Percentiles rank a stretch among this genome's conserved stretches.
These are phyloP conservation scores for Osmerus eperlanus DNA, from an alignment of 2,113 vertebrate genomes.

Conservation along the genomic window DNA sequence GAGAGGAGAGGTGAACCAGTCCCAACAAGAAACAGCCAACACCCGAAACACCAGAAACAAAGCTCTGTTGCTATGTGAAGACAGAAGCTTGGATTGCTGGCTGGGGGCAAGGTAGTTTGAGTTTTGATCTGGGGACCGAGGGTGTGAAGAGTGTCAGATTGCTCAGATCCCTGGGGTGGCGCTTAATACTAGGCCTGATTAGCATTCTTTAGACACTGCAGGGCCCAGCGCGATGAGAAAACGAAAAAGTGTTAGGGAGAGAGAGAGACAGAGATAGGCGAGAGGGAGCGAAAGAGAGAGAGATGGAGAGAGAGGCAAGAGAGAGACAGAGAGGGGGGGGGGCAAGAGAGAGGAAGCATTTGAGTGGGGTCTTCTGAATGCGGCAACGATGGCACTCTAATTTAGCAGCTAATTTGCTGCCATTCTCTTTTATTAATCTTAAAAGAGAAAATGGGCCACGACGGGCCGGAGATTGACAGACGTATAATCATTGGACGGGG, in stretches of 20 bases:
- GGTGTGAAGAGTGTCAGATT: slow-evolving; percentile 8
- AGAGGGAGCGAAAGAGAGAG: slow-evolving; percentile 1
- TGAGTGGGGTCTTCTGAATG: slow-evolving; percentile 43
- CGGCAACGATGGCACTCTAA: slow-evolving; percentile 58
- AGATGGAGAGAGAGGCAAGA: neutral
- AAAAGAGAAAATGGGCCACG: slow-evolving; percentile 65
- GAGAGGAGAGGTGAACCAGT: too few relatives aligned
- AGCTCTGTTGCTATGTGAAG: neutral
- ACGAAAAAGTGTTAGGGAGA: neutral
- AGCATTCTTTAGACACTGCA: slow-evolving; percentile 39
- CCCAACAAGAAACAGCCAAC: neutral
- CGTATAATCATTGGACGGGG: slow-evolving; percentile 56
- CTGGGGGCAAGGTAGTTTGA: neutral
- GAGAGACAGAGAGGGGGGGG: slow-evolving; percentile 10
- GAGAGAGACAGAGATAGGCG: slow-evolving; percentile 1
- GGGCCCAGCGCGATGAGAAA: neutral
- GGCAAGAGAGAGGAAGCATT: slow-evolving; percentile 1
- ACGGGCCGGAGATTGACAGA: slow-evolving; percentile 69
- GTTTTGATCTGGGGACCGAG: slow-evolving; percentile 10
- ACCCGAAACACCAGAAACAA: neutral
- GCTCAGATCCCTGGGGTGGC: slow-evolving; percentile 19
- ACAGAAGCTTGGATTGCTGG: neutral
- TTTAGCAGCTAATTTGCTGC: slow-evolving; percentile 73
- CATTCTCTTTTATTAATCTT: slow-evolving; percentile 69
- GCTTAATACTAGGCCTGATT: slow-evolving; percentile 25